A percentile compares a stretch with the other conserved stretches of the same genome.
phyloP scores from a whole-genome alignment of 2,888 invertebrate species.

The Erynnis tages region DNA sequence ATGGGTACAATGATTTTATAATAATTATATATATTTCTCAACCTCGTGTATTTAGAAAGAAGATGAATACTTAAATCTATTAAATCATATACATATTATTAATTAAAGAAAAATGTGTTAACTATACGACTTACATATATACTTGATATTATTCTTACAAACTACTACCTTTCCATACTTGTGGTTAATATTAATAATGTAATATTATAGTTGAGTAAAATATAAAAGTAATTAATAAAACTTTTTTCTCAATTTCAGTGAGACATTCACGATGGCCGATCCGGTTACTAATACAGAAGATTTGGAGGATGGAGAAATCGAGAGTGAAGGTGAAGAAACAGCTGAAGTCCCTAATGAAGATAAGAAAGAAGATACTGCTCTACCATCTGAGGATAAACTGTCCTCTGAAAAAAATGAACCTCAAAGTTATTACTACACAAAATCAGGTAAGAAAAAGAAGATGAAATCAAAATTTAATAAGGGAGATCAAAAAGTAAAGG shows the following conservation, averaged over 20 bases:
- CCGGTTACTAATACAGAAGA: conserved; percentile 76
- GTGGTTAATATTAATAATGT: too few species aligned
- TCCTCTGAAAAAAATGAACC: conserved; percentile 45
- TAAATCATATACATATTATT: too few species aligned
- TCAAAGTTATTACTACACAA: conserved; percentile 59
- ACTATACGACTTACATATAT: too few species aligned
- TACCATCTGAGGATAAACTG: conserved; percentile 35
- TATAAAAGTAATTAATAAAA: background rate
- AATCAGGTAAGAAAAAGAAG: conserved; percentile 76
- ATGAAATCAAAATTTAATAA: conserved; percentile 70
- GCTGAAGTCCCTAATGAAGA: conserved; percentile 47
- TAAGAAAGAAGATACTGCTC: conserved; percentile 43
- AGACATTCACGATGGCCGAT: conserved; percentile 58
- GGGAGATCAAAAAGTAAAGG: conserved; percentile 72
- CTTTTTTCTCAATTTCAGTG: conserved; percentile 58
- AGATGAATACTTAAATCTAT: too few species aligned
- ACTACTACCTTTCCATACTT: too few species aligned
- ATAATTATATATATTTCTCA: too few species aligned
- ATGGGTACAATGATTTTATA: too few species aligned
- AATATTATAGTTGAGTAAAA: too few species aligned
- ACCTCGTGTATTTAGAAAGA: too few species aligned
- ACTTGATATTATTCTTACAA: too few species aligned
- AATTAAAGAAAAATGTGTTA: too few species aligned
- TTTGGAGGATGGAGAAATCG: conserved; percentile 94
- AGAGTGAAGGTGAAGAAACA: conserved; percentile 80